Evolutionary conservation across 2,797 vertebrate genomes (phyloP), one percentile per base, ranked within the genome.

Genomic region (Yasuhikotakia modesta): DNA sequence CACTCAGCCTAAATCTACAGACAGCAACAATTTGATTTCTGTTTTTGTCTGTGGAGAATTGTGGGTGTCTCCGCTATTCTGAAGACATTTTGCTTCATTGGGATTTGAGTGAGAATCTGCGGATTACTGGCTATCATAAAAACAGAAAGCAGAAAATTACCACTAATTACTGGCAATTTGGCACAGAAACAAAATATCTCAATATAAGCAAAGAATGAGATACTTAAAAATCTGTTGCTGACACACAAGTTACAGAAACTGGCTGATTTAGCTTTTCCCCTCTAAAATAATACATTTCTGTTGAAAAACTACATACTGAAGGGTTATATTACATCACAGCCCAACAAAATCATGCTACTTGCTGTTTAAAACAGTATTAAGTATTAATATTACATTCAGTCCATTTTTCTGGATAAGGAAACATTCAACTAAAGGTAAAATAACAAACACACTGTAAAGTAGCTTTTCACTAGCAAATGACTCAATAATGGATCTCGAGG

Each of bases 151-250:
- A 79, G 80, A 75, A 87, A 87, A 83, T 84, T 5, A 83, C 5
- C 75, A 76, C 61, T 85, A 85, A 91, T 89, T 85, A 88, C 87
- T 85, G 79, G 65, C 77, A 79, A 88, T 74, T 86, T 85, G 81
- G 86, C 70, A 77, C 55, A 21, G 11, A 2, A 3, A 19, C 22
- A 52, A 53, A 74, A 6, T 24, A 58, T 70, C 74, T 73, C 30
- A 77, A 68, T 58, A 46, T 60, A 46, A 21, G 55, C 64, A 55
- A 24, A 61, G 45, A 76, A 77, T 30, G 46, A 39, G 69, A 46
- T 24, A 63, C 65, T 75, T 57, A 22, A 50, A 66, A n/a, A 67
- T 60, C 32, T 53, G n/a, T 48, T 52, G 43, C 24, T 48, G 35
- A 50, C 39, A 64, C 32, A 48, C 65, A 39, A 61, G 17, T 65